Base-by-base conservation (phyloP, 1,140 invertebrate genomes). In the Anastatus disparis region DNA sequence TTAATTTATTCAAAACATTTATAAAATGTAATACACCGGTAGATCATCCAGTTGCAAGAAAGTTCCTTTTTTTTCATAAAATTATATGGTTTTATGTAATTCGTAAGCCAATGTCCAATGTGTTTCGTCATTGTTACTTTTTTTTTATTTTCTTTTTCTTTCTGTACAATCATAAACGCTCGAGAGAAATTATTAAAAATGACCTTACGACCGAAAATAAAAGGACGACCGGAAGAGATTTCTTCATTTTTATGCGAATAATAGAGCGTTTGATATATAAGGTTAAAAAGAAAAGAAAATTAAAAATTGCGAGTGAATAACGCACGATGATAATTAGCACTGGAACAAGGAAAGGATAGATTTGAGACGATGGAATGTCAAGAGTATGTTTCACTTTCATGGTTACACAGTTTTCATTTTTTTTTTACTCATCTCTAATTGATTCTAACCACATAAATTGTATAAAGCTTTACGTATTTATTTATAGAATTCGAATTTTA, bases 221-320 rank as follows among this genome's bases (percentile, higher is more conserved):
- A 46, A 7, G 50, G 3, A 40, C 46, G n/a, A 20, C 12, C 40
- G 40, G 53, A 67, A 67, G 29, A 50, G 20, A 48, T 48, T 67
- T 48, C 29, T 31, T 46, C 40, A 50, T 38, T 58, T 38, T n/a
- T n/a, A n/a, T n/a, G 31, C 17, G 42, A 12, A 17, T 24, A 10
- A n/a, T n/a, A n/a, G n/a, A n/a, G n/a, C n/a, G n/a, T n/a, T n/a
- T n/a, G n/a, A n/a, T n/a, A n/a, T n/a, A n/a, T n/a, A n/a, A n/a
- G n/a, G n/a, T n/a, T n/a, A n/a, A n/a, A n/a, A n/a, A n/a, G n/a
- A n/a, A n/a, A n/a, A n/a, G n/a, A n/a, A n/a, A n/a, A n/a, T n/a
- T n/a, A n/a, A n/a, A n/a, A n/a, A n/a, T n/a, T n/a, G n/a, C 13
- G 42, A 24, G 22, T 13, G 38, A 55, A 65, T 65, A 55, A 56